Conservation (phyloP, 2,113 vertebrate genomes). For the Dolichotis patagonum region DNA sequence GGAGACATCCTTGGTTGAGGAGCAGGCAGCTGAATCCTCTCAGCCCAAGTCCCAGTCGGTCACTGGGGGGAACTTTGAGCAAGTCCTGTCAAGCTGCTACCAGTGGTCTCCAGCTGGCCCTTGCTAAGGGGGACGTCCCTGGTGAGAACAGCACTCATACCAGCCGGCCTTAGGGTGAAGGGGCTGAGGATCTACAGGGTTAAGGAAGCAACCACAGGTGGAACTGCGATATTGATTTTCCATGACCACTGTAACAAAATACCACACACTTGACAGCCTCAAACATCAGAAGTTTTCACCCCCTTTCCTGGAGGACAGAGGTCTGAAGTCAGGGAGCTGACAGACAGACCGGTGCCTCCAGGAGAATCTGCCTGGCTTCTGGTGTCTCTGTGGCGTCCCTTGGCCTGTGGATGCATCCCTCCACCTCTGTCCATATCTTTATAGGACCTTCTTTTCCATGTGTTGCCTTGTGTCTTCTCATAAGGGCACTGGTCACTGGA, state of each 20-base stretch:
- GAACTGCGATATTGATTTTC: neutral
- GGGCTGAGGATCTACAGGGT: neutral
- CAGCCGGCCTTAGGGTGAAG: neutral
- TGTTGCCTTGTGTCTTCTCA: neutral
- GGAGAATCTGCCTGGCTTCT: neutral
- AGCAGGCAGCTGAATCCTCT: neutral
- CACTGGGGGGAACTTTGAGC: neutral
- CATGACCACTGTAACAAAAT: neutral
- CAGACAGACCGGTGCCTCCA: neutral
- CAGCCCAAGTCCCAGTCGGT: neutral
- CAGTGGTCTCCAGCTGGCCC: neutral
- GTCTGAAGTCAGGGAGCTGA: neutral
- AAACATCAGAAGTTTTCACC: neutral
- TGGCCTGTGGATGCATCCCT: neutral
- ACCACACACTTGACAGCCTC: neutral
- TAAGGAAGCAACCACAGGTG: neutral
- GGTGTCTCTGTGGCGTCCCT: rapidly evolving
- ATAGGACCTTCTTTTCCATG: neutral
- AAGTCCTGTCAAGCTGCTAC: neutral
- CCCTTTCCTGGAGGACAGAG: neutral
- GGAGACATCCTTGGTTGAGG: neutral
- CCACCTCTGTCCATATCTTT: neutral
- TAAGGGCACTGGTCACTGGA: neutral
- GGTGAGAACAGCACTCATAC: neutral
- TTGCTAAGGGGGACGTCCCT: neutral